Percentiles rank a stretch among this genome's conserved stretches.
phyloP scores from a whole-genome alignment of 2,113 vertebrate species.

The Pelecanoides urinatrix region DNA sequence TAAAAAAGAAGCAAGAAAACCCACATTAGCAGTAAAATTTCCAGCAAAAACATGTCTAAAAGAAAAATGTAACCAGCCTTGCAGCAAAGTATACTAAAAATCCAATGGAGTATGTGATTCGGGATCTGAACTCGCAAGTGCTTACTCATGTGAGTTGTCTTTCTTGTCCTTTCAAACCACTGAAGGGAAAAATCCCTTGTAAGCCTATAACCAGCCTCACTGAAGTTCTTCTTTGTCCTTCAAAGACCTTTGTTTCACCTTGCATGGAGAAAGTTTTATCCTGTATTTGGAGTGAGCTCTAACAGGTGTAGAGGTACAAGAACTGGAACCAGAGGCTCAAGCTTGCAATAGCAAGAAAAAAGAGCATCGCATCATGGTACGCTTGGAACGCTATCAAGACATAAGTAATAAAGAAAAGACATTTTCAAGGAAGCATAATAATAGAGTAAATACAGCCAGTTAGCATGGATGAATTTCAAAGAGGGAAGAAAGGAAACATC shows the following conservation, averaged over 20 bases:
- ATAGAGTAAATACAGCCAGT: conserved; percentile 56
- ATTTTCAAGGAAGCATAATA: conserved; percentile 59
- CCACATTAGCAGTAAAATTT: neutral
- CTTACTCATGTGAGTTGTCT: neutral
- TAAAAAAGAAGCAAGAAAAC: neutral
- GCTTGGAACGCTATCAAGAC: conserved; percentile 53
- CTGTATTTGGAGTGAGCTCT: neutral
- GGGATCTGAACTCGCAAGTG: neutral
- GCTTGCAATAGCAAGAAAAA: conserved; percentile 9
- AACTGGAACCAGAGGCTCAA: neutral
- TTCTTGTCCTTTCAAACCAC: neutral
- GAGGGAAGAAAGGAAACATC: conserved; percentile 62
- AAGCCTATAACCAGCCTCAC: neutral
- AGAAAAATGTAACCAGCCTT: neutral
- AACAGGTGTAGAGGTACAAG: neutral
- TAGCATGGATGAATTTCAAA: conserved; percentile 66
- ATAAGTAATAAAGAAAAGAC: conserved; percentile 52
- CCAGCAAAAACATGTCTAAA: neutral
- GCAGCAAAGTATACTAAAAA: neutral
- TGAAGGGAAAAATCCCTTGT: neutral
- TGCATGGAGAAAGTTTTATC: neutral
- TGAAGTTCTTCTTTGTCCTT: neutral
- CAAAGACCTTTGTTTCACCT: neutral
- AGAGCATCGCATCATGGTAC: neutral
- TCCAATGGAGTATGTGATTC: neutral